Base-by-base conservation (phyloP, 2,797 vertebrate genomes). In the Apogon hyalosoma region DNA sequence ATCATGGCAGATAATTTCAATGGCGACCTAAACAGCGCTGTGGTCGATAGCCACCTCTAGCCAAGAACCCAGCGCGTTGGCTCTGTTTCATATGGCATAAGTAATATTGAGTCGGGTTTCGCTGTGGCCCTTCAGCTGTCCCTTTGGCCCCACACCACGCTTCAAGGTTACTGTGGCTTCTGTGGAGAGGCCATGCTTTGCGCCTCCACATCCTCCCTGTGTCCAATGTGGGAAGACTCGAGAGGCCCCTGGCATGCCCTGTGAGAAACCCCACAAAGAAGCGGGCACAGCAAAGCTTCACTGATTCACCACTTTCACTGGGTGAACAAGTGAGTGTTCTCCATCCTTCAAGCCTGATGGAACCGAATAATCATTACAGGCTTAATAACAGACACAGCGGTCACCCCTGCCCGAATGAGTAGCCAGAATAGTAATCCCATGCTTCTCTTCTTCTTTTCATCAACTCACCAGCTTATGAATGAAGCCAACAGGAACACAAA, bases 161-260 rank as follows among this genome's bases (percentile, higher is more conserved):
- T 84, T 77, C 61, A 65, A 87, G 90, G 89, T 91, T 83, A 83
- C 67, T 24, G 84, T 89, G 90, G 90, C 83, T 90, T 90, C 81
- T 90, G 88, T 79, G 88, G 90, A 68, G 58, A 91, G 75, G 77
- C 85, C 89, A 74, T 79, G 75, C 74, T 86, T 87, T 89, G 86
- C 84, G 75, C 85, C 84, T 88, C 82, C 71, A 90, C 90, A 88
- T 92, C 91, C 91, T 90, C 77, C 78, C 80, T 88, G 77, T 83
- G 82, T 91, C 78, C 84, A 78, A 80, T 92, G 92, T 90, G 92
- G 92, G 82, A 73, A 86, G 67, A 83, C 82, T 66, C 73, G 76
- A 86, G 88, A 90, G 88, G 86, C 84, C 88, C 75, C 82, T 90
- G 86, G 85, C 89, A 83, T 67, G 68, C 77, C 83, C 77, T 73